phyloP scores from a whole-genome alignment of 1,140 invertebrate genomes.

The Spodoptera frugiperda region DNA sequence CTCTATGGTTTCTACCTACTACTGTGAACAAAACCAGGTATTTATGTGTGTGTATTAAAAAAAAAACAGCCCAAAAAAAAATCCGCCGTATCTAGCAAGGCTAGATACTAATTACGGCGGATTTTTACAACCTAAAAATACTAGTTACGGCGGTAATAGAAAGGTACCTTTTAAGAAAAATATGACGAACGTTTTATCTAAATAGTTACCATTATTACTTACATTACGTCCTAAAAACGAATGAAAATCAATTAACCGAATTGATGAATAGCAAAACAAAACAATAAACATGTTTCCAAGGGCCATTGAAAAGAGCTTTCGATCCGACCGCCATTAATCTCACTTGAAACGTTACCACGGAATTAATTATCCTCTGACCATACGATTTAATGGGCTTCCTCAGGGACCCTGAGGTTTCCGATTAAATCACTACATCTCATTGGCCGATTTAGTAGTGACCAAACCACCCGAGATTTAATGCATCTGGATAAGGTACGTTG shows the following conservation, averaged over 20 bases:
- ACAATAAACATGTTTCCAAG: slow-evolving; percentile 65
- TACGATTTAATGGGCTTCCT: slow-evolving; percentile 86
- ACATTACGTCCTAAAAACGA: neutral
- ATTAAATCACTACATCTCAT: slow-evolving; percentile 86
- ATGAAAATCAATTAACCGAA: slow-evolving; percentile 39
- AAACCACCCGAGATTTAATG: slow-evolving; percentile 55
- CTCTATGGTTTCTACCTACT: no score
- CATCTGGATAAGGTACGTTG: slow-evolving; percentile 12
- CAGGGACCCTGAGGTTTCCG: slow-evolving; percentile 82
- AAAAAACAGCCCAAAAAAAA: no score
- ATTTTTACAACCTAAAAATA: slow-evolving; percentile 12
- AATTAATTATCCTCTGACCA: slow-evolving; percentile 86
- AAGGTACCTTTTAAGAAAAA: no score
- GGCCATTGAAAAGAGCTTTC: slow-evolving; percentile 79
- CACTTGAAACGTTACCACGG: slow-evolving; percentile 80
- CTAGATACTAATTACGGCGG: no score
- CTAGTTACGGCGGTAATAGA: no score
- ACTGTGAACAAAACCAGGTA: no score
- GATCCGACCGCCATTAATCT: slow-evolving; percentile 78
- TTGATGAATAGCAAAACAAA: slow-evolving; percentile 56
- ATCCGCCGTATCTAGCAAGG: no score
- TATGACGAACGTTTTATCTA: no score
- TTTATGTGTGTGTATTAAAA: no score
- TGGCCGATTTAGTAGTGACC: slow-evolving; percentile 83
- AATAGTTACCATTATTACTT: no score